phyloP scores from a whole-genome alignment of 2,888 invertebrate genomes.

The Holacanthella duospinosa region DNA sequence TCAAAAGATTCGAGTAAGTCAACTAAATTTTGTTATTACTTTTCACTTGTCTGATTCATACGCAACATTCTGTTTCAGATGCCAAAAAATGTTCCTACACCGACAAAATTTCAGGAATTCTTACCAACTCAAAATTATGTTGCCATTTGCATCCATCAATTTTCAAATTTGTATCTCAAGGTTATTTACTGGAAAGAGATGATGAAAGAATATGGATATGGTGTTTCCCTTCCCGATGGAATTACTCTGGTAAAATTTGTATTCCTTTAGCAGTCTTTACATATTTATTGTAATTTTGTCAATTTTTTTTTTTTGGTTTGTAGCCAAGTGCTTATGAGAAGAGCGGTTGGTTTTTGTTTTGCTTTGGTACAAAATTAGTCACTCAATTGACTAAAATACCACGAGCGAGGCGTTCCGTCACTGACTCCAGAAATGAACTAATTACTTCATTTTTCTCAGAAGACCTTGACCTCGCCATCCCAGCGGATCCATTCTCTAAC shows the following conservation, averaged over 20 bases:
- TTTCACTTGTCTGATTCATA: too few species aligned
- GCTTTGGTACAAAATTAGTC: conserved; percentile 17
- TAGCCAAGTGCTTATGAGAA: conserved; percentile 5
- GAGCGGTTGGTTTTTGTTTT: conserved; percentile 16
- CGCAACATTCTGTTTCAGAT: background rate
- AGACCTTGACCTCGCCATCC: background rate
- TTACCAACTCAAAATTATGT: conserved; percentile 2
- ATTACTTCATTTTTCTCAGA: background rate
- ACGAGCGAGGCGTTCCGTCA: background rate
- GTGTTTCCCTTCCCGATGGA: background rate
- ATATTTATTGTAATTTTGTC: background rate
- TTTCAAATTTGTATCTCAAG: background rate
- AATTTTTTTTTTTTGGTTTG: conserved; percentile 8
- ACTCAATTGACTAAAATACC: background rate
- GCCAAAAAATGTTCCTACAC: background rate
- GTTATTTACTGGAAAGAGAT: background rate
- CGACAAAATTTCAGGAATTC: background rate
- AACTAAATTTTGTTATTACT: too few species aligned
- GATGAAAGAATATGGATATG: background rate
- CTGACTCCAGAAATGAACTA: background rate
- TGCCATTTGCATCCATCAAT: conserved; percentile 20
- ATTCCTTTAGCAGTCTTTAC: background rate
- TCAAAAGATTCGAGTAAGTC: too few species aligned
- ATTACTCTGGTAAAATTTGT: background rate
- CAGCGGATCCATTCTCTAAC: background rate